Evolutionary conservation across 1,140 invertebrate genomes (phyloP), one percentile per base, ranked within the genome.

Genomic region (Drosophila bocki): DNA sequence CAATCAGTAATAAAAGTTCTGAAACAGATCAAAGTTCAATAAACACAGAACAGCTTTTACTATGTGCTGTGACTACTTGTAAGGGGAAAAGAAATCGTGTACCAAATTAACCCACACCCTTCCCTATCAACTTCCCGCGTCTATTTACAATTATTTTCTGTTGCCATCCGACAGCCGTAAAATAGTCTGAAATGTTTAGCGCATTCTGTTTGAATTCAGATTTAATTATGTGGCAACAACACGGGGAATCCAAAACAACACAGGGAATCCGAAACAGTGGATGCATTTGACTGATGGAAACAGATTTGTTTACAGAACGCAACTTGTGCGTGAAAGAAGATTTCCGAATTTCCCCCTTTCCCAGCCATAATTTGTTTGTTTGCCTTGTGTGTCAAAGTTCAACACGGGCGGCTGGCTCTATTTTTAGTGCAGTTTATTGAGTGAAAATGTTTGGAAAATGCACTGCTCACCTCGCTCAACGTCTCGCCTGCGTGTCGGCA

Each of bases 151-250:
- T 67, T 39, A 60, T 51, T 68, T 26, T 78, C 50, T 58, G 70
- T 63, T 57, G 59, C 71, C 69, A 70, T 72, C 50, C 62, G 82
- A 64, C 54, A 63, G 51, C 67, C 71, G 80, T 87, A 87, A 87
- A 87, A 88, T 83, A 70, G 63, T 61, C 80, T 74, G 69, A 87
- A 85, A 76, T 90, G 85, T 88, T 90, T 88, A 90, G 65, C 75
- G 50, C 74, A 80, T 84, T 84, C 83, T 88, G 84, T 88, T 88
- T 88, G 80, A 90, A 86, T 91, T 90, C 60, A 77, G 71, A 91
- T 91, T 88, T 90, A 90, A 90, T 90, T 90, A 90, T 91, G 85
- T 91, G 85, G 82, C 81, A 91, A 82, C 82, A 90, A 82, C 58
- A 62, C 41, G 33, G 62, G 57, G 50, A 41, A 53, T 39, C 39